phyloP scores from a whole-genome alignment of 23 tunicate species.

The Trididemnum clinides region DNA sequence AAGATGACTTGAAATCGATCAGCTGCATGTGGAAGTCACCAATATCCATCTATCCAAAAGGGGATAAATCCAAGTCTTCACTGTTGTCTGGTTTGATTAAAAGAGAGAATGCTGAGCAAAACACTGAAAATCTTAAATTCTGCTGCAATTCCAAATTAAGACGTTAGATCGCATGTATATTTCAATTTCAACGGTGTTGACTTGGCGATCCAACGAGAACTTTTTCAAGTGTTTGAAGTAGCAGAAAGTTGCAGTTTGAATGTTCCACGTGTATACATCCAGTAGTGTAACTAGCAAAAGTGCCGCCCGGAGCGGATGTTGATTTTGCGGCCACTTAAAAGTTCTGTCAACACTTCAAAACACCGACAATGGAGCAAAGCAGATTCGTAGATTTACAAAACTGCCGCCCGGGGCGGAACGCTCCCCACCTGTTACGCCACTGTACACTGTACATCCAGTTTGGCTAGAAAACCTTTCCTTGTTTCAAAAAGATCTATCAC shows the following conservation, averaged over 20 bases:
- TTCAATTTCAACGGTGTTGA: no score
- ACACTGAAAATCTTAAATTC: constrained; percentile 22
- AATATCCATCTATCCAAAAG: constrained; percentile 48
- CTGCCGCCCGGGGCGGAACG: no score
- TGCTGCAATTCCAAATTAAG: constrained; percentile 12
- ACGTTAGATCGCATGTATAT: constrained; percentile 38
- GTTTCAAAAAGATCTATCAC: no score
- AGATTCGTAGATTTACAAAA: no score
- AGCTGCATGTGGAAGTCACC: constrained; percentile 51
- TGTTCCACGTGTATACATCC: background rate
- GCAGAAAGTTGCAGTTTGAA: no score
- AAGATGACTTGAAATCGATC: constrained; percentile 44
- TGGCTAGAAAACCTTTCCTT: constrained; percentile 25
- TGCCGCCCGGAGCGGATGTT: no score
- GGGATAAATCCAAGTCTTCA: constrained; percentile 41
- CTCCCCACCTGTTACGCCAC: no score
- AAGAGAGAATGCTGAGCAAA: constrained; percentile 30
- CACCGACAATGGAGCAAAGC: no score
- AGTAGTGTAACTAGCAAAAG: no score
- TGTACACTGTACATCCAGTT: constrained; percentile 11
- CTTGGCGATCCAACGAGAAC: no score
- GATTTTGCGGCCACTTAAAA: background rate
- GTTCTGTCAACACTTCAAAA: no score
- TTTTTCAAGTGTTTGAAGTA: no score
- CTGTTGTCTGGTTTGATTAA: constrained; percentile 50